Evolutionary conservation across 2,797 vertebrate genomes (phyloP).

Genomic region (Anisognathus igniventris): DNA sequence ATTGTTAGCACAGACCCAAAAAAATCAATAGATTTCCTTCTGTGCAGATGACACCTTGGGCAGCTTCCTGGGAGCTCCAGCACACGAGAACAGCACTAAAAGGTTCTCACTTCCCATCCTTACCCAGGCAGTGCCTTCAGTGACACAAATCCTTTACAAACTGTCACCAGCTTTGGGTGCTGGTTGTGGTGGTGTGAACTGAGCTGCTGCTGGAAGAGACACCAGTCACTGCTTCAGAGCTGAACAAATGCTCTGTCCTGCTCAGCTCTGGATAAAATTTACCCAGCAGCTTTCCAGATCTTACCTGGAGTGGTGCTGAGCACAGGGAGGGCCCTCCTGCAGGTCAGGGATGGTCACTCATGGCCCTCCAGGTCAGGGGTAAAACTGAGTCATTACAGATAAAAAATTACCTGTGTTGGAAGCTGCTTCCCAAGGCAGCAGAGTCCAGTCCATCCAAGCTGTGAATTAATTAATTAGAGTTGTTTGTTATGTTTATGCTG

Average conservation of each 20-base stretch:
- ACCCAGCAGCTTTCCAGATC: not conserved
- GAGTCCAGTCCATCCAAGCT: not conserved
- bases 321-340: not conserved
- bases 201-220: not conserved
- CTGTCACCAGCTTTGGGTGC: not conserved
- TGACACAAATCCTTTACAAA: not conserved
- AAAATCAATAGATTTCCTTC: not conserved
- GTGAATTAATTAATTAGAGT: not conserved
- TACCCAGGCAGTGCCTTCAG: not conserved
- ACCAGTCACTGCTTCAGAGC: not conserved
- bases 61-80: not conserved
- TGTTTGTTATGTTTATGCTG: not conserved
- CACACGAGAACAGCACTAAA: not conserved
- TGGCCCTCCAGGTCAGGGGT: not conserved
- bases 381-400: not conserved
- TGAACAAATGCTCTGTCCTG: not conserved
- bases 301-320: not conserved
- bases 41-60: not conserved
- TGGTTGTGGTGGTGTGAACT: not conserved
- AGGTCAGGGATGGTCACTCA: not conserved
- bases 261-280: not conserved
- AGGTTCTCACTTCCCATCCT: not conserved
- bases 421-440: not conserved
- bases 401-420: accelerated
- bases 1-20: not conserved